Evolutionary conservation across 2,888 invertebrate species (phyloP), one percentile per base, ranked within the genome.

Genomic region (Galerucella nymphaeae): DNA sequence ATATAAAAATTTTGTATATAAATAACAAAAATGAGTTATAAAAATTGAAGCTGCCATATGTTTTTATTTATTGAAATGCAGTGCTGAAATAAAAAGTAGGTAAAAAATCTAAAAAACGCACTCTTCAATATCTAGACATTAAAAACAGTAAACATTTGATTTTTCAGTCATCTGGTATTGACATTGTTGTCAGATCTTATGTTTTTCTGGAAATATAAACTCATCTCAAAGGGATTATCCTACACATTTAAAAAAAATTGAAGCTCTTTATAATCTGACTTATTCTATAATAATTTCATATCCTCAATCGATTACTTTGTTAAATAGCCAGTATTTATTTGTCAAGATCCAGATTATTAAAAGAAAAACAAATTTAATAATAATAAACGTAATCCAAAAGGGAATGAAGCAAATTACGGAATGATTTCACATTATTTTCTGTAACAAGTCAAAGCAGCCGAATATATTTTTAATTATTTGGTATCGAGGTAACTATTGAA

Each of bases 401-500:
- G 14, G 9, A 23, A 23, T 8, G 38, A 14, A 30, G 9, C 30
- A n/a, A 58, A 58, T 16, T 14, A 42, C 10, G 61, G 30, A 30
- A 2, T 58, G 57, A 14, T 58, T 58, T 58, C 23, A 58, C 2
- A 48, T 42, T 14, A 13, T 63, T 5, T 65, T 62, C 48, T 45
- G 14, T 30, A 30, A 5, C 30, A 61, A 59, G 20, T 10, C 42
- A 16, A 62, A 62, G 62, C 62, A 53, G 18, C 53, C 16, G 11
- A 53, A 53, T 18, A 53, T 53, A 18, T 16, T 53, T 53, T 53
- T 18, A 18, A 16, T 53, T 2, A 53, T 66, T 66, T 66, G 66
- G 66, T 66, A 20, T 66, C 30, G 55, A 57, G 66, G 66, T 66
- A 66, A 66, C 66, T 66, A 66, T 55, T 18, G 18, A 38, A 65